phyloP scores from a whole-genome alignment of 2,888 invertebrate species.

The Drepana falcataria region DNA sequence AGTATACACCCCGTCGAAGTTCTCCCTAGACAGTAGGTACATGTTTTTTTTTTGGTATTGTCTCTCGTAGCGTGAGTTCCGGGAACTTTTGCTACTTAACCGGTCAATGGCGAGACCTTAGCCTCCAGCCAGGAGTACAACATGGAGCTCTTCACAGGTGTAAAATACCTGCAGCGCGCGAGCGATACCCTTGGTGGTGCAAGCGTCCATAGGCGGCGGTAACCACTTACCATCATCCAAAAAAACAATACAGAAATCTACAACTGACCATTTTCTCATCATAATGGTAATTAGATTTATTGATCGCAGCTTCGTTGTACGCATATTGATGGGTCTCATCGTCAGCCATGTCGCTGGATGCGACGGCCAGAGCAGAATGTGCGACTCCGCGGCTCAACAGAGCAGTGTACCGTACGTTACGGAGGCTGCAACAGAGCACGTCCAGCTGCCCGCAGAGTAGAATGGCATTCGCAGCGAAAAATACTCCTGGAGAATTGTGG shows the following conservation, averaged over 20 bases:
- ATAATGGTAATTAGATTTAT: constrained; percentile 49
- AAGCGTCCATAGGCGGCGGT: no score
- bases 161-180: no score
- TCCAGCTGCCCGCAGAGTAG: constrained; percentile 68
- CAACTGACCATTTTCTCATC: constrained; percentile 38
- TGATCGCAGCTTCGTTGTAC: constrained; percentile 45
- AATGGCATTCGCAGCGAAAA: constrained; percentile 60
- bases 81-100: no score
- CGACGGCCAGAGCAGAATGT: constrained; percentile 29
- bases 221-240: no score
- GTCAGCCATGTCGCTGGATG: constrained; percentile 26
- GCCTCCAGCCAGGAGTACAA: no score
- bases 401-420: constrained; percentile 58
- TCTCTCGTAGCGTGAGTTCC: no score
- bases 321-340: constrained; percentile 54
- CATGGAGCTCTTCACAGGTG: no score
- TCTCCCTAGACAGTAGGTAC: no score
- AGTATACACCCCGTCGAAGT: no score
- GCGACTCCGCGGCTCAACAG: constrained; percentile 40
- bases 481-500: constrained; percentile 44
- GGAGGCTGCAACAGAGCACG: constrained; percentile 57
- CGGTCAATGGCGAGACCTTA: no score
- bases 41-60: no score
- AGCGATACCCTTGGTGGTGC: no score
- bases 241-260: neutral